These are phyloP conservation scores for Leptinotarsa undecemlineata DNA, from an alignment of 1,140 invertebrate genomes.

Conservation along the genomic window DNA sequence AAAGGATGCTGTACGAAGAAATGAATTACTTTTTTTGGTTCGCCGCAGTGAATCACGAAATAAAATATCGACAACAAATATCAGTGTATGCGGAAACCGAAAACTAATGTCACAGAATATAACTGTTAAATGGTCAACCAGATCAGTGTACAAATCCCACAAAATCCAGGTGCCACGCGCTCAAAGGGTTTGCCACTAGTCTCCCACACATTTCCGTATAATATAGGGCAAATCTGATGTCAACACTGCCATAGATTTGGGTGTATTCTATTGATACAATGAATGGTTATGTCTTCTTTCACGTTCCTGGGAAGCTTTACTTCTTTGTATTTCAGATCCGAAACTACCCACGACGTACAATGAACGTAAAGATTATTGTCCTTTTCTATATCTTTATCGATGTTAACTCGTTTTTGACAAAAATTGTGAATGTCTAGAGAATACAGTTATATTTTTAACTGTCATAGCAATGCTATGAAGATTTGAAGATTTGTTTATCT, in stretches of 20 bases:
- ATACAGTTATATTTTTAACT: too few relatives aligned
- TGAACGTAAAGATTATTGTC: not conserved
- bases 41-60: too few relatives aligned
- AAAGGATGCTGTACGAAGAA: too few relatives aligned
- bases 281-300: constrained; percentile 21
- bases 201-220: constrained; percentile 27
- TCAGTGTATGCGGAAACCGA: not conserved
- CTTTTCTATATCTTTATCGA: not conserved
- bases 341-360: not conserved
- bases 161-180: constrained; percentile 26
- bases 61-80: too few relatives aligned
- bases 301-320: not conserved
- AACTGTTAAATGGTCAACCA: constrained; percentile 24
- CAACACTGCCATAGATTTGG: constrained; percentile 21
- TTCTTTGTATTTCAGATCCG: not conserved
- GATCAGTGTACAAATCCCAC: constrained; percentile 7
- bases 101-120: constrained; percentile 1
- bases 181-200: constrained; percentile 20
- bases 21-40: too few relatives aligned
- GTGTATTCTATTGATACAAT: constrained; percentile 15
- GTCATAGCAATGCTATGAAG: too few relatives aligned
- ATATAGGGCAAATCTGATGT: constrained; percentile 26
- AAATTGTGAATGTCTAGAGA: not conserved
- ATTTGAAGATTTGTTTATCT: too few relatives aligned
- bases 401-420: not conserved